phyloP scores from a whole-genome alignment of 2,797 vertebrate species.

The Oreortyx pictus region DNA sequence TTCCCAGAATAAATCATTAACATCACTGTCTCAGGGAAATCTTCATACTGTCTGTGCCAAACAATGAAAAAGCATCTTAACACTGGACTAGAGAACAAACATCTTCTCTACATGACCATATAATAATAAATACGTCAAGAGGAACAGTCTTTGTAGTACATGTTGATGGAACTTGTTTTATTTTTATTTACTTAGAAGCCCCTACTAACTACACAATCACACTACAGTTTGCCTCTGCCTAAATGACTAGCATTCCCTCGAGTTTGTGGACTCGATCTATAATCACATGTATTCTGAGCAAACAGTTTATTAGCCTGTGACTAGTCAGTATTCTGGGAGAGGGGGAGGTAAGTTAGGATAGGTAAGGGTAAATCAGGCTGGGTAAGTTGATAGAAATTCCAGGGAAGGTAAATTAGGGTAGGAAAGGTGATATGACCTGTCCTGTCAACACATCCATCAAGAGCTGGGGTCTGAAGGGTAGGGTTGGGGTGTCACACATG shows the following conservation, averaged over 20 bases:
- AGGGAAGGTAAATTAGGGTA: no score
- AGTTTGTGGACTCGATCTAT: not conserved
- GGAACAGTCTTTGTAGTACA: not conserved
- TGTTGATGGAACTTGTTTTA: not conserved
- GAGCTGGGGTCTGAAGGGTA: no score
- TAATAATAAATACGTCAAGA: not conserved
- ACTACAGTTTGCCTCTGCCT: not conserved
- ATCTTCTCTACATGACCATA: not conserved
- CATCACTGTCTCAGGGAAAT: not conserved
- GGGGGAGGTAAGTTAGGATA: no score
- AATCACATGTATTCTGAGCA: no score
- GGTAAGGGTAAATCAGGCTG: no score
- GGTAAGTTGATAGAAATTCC: no score
- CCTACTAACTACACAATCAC: not conserved
- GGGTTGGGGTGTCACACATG: no score
- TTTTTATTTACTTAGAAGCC: not conserved
- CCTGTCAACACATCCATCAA: no score
- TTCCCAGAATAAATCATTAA: constrained; percentile 22
- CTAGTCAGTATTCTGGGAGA: no score
- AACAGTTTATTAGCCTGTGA: no score
- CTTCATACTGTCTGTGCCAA: not conserved
- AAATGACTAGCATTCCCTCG: not conserved
- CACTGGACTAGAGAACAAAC: fast-evolving
- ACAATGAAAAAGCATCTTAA: not conserved
- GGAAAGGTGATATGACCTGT: no score